Conservation (phyloP, 2,797 vertebrate genomes). For the Phyllotis vaccarum region DNA sequence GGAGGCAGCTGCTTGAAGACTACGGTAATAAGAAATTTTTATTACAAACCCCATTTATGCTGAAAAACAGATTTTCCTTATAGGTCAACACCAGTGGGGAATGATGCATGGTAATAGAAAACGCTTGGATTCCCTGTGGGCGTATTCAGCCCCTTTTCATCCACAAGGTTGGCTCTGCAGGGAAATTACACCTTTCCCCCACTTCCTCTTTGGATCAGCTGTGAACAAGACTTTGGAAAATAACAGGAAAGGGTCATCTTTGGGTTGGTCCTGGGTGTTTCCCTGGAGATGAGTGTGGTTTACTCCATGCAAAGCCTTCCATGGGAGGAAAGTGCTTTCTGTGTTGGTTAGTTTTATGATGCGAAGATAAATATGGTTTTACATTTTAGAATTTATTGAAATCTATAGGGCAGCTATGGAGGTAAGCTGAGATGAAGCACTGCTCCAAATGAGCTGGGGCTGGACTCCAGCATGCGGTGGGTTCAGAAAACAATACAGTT, state of each 20-base stretch:
- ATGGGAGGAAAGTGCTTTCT: background rate
- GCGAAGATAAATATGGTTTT: conserved; percentile 54
- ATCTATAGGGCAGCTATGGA: conserved; percentile 92
- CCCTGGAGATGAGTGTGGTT: background rate
- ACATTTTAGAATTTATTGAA: conserved; percentile 83
- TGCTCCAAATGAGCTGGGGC: conserved; percentile 95
- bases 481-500: conserved; percentile 74
- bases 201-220: conserved; percentile 66
- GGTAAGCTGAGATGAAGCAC: conserved; percentile 92
- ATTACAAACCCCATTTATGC: conserved; percentile 56
- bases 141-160: conserved; percentile 29
- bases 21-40: conserved; percentile 59
- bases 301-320: background rate
- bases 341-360: conserved; percentile 48
- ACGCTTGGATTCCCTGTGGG: conserved; percentile 19
- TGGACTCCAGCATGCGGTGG: conserved; percentile 93
- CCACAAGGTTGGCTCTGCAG: conserved; percentile 16
- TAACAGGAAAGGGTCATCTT: conserved; percentile 38
- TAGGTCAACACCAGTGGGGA: conserved; percentile 30
- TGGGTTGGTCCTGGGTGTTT: conserved; percentile 30
- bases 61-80: conserved; percentile 18
- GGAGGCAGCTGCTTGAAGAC: conserved; percentile 6
- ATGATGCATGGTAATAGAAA: background rate
- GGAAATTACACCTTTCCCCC: conserved; percentile 63
- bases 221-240: background rate